phyloP scores from a whole-genome alignment of 2,888 invertebrate species.

The Drosophila stalkeri region DNA sequence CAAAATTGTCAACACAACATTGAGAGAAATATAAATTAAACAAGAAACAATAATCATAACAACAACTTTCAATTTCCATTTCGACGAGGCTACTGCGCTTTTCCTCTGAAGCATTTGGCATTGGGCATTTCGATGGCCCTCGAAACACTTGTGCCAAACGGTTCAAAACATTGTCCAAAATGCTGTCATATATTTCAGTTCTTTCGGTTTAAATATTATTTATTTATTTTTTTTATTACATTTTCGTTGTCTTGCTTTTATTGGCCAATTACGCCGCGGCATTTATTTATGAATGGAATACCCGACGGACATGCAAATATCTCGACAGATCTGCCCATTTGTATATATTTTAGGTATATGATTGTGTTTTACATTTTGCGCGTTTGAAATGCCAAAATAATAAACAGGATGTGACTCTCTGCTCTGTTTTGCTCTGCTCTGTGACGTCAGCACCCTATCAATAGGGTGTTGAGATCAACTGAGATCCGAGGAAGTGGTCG shows the following conservation, averaged over 20 bases:
- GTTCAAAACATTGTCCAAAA: conserved; percentile 72
- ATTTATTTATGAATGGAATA: conserved; percentile 73
- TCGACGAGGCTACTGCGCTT: background rate
- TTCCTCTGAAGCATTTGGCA: conserved; percentile 23
- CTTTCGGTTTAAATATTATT: conserved; percentile 32
- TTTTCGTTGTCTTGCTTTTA: conserved; percentile 41
- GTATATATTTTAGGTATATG: conserved; percentile 5
- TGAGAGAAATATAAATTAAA: conserved; percentile 24
- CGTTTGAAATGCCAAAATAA: conserved; percentile 49
- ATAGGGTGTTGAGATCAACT: conserved; percentile 28
- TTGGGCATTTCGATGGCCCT: conserved; percentile 31
- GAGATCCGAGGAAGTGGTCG: conserved; percentile 32
- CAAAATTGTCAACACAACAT: conserved; percentile 46
- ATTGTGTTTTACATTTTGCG: conserved; percentile 45
- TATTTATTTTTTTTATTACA: conserved; percentile 59
- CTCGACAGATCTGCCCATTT: conserved; percentile 14
- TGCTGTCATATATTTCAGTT: conserved; percentile 44
- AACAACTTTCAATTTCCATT: conserved; percentile 39
- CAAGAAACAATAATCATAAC: conserved; percentile 21
- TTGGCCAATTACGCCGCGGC: conserved; percentile 56
- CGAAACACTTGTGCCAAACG: conserved; percentile 63
- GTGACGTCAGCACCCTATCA: conserved; percentile 59
- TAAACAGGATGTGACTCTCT: conserved; percentile 72
- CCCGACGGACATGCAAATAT: conserved; percentile 22
- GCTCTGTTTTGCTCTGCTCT: conserved; percentile 11